phyloP scores from a whole-genome alignment of 2,113 vertebrate genomes.

The Hippocampus mohnikei region DNA sequence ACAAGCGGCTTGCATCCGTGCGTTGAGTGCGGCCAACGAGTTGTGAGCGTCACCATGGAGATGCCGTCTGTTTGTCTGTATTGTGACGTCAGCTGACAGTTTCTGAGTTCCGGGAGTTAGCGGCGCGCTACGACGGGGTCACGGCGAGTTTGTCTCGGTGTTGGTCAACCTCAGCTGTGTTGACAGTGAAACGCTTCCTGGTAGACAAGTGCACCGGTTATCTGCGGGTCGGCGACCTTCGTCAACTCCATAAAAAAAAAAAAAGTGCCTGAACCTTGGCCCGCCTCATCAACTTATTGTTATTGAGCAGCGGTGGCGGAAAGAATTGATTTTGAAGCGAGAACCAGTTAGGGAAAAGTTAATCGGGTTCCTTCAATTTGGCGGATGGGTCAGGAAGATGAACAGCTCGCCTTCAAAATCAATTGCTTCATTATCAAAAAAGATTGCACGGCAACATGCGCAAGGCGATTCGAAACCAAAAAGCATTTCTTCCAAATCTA shows the following conservation, averaged over 20 bases:
- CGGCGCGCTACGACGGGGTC: too few species aligned
- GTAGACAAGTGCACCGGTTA: not conserved
- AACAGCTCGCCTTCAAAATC: not conserved
- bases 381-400: not conserved
- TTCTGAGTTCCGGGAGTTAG: too few species aligned
- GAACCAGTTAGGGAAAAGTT: not conserved
- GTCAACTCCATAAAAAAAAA: slow-evolving; percentile 1
- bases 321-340: not conserved
- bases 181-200: not conserved
- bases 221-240: not conserved
- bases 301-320: not conserved
- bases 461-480: too few species aligned
- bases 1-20: too few species aligned
- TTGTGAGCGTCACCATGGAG: too few species aligned
- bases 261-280: slow-evolving; percentile 24
- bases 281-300: not conserved
- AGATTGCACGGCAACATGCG: not conserved
- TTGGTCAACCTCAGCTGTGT: not conserved
- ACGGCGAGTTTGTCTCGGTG: too few species aligned
- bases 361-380: not conserved
- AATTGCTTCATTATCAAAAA: not conserved
- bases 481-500: too few species aligned
- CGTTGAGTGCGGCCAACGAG: too few species aligned
- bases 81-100: too few species aligned
- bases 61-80: too few species aligned